Evolutionary conservation across 1,140 invertebrate genomes (phyloP).

Genomic region (Anoplolepis gracilipes): DNA sequence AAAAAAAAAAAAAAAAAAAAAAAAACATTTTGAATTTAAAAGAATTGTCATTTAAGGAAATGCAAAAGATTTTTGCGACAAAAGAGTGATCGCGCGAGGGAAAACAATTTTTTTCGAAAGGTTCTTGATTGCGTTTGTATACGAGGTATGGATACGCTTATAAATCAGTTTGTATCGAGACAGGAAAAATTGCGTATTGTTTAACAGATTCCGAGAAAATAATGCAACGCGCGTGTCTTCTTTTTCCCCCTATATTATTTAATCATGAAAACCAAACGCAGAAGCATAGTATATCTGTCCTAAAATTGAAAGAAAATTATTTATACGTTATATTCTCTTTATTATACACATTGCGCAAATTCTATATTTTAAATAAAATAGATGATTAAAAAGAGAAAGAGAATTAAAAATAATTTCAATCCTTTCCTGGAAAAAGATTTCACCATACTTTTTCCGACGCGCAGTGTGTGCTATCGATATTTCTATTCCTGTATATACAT

Average conservation of each 20-base stretch:
- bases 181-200: not conserved
- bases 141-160: not conserved
- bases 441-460: not conserved
- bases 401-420: not conserved
- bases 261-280: not conserved
- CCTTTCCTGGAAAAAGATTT: not conserved
- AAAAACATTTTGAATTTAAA: not conserved
- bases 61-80: not conserved
- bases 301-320: not conserved
- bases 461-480: not conserved
- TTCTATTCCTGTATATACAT: not conserved
- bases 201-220: constrained; percentile 8
- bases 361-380: not conserved
- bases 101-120: not conserved
- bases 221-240: not conserved
- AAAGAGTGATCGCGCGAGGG: not conserved
- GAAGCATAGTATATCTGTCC: not conserved
- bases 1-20: too few relatives aligned
- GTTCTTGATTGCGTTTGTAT: not conserved
- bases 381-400: not conserved
- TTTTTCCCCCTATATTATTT: not conserved
- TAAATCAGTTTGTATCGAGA: constrained; percentile 11
- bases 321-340: not conserved
- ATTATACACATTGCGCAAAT: not conserved
- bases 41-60: not conserved